A percentile compares a stretch with the other conserved stretches of the same genome.
These are phyloP conservation scores for Petrocephalus zakoni DNA, from an alignment of 2,113 vertebrate species.

Conservation along the genomic window DNA sequence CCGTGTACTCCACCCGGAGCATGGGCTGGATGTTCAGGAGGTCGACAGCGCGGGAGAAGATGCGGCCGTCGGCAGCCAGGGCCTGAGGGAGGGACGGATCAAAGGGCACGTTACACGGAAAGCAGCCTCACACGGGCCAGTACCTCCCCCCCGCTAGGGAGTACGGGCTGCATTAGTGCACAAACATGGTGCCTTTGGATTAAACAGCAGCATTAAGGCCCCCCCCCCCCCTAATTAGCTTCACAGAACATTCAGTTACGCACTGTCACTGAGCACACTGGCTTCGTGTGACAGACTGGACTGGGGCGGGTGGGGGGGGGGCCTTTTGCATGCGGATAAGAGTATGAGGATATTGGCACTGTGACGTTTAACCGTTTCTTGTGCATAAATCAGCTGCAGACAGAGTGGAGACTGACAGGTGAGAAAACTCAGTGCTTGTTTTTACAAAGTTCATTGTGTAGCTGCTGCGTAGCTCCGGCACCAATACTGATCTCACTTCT, in stretches of 20 bases:
- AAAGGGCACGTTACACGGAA: too few species aligned
- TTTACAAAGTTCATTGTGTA: neutral
- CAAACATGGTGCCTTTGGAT: neutral
- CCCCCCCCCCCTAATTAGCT: neutral
- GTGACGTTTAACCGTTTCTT: neutral
- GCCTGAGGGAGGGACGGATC: constrained; percentile 53
- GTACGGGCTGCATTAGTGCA: neutral
- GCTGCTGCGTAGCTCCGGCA: neutral
- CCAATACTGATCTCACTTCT: neutral
- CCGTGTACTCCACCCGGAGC: constrained; percentile 75
- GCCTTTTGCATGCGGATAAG: too few species aligned
- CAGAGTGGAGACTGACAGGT: neutral
- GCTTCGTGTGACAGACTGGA: too few species aligned
- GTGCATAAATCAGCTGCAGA: neutral
- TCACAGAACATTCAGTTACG: too few species aligned
- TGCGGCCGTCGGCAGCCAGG: constrained; percentile 67
- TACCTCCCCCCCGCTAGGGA: neutral
- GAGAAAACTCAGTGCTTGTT: neutral
- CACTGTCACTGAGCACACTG: too few species aligned
- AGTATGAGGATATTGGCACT: neutral
- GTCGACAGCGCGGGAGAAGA: constrained; percentile 67
- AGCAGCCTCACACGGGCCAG: neutral
- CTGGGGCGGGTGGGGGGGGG: too few species aligned
- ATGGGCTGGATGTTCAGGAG: constrained; percentile 77
- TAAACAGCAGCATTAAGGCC: neutral